Evolutionary conservation across 2,113 vertebrate genomes (phyloP), one percentile per base, ranked within the genome.

Genomic region (Accipiter virgatus): DNA sequence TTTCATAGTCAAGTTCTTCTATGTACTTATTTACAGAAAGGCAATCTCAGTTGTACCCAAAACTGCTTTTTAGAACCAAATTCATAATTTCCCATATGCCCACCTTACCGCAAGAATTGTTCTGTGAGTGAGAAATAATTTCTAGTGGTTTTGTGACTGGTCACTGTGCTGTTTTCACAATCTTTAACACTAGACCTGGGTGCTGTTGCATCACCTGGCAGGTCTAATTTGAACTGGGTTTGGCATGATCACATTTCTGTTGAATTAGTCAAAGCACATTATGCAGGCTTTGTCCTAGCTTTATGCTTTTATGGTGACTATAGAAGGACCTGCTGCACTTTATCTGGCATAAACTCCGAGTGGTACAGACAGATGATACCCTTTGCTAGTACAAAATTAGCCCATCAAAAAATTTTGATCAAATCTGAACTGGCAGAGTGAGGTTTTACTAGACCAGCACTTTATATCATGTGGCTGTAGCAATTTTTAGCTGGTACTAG

Each of bases 341-440:
- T 7, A 40, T 79, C 65, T 90, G 88, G 52, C 32, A 14, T 82
- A 38, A 86, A 48, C 47, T 45, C 84, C 48, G 82, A 96, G 40
- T 71, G 47, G 26, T 81, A 23, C 61, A 59, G 61, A 79, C 50
- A 84, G 91, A 23, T 47, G 72, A 91, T 59, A 81, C 29, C 68
- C 50, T 92, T 88, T 65, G 7, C 58, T 86, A n/a, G 59, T 62
- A 50, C 7, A 3, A 45, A 88, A 88, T 91, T 83, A 96, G 48
- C 40, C 36, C 45, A 31, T 84, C 42, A 70, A 26, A 86, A 70
- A 9, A 0, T 31, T 29, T 42, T 67, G 13, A 38, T 74, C 27
- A 58, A 61, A 92, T 61, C 22, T 2, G 2, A 90, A 47, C n/a
- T 81, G 86, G 27, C 83, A 81, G 71, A 67, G 75, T 53, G 77